Evolutionary conservation across 2,797 vertebrate species (phyloP), one percentile per base, ranked within the genome.

Genomic region (Hippoglossus hippoglossus): DNA sequence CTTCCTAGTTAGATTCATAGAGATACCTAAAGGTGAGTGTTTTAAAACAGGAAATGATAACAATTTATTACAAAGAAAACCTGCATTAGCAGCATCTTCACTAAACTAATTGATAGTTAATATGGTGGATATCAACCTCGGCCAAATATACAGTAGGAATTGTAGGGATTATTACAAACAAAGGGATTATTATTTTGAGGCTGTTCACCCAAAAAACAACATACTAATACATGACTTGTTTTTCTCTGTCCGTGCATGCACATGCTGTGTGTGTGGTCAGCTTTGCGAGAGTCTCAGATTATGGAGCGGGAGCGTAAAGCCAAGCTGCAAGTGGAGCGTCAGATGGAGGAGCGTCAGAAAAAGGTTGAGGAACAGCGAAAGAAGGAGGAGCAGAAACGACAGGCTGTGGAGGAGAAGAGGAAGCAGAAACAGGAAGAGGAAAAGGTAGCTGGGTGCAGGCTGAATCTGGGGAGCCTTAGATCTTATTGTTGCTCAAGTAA

Each of bases 281-380:
- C 94, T 78, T 93, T 93, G 71, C 95, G 94, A 78, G 97, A 97
- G 76, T 94, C 93, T 25, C 96, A 98, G 56, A 95, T 98, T 25
- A 89, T 98, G 85, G 97, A 99, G 86, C 96, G 98, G 67, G 96
- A 99, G 71, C 96, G 94, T 75, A 99, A 97, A 82, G 84, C 97
- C 71, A 97, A 95, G 79, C 74, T 96, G 39, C 96, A 95, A 21
- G 97, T 97, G 56, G 97, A 98, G 83, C 96, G 95, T 28, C 96
- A 98, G 79, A 69, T 97, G 86, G 97, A 98, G 88, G 97, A 98
- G 86, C 97, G 95, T 58, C 97, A 97, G 57, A 95, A 89, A 67
- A 98, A 96, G 53, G 82, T 98, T 4, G 96, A 94, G 57, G 97
- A 98, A 69, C 98, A 98, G 79, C 95, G 96, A 56, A 94, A 86